Conservation (phyloP, 2,888 invertebrate genomes). For the Pollenia amentaria region DNA sequence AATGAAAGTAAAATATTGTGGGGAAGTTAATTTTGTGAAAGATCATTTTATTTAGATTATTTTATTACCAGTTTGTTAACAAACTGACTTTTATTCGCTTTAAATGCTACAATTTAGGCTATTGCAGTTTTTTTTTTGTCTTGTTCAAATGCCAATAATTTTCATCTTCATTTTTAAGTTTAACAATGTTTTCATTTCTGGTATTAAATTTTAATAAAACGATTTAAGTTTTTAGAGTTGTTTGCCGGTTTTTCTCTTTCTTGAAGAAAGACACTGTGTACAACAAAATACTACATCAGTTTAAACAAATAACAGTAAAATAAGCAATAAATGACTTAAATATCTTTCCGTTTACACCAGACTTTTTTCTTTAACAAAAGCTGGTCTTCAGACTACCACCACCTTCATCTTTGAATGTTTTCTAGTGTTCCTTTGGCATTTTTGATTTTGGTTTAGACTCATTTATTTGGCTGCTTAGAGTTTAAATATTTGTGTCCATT, state of each 20-base stretch:
- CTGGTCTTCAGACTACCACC: background rate
- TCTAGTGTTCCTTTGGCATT: background rate
- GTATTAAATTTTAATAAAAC: constrained; percentile 25
- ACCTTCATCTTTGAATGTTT: background rate
- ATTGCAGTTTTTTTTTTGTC: constrained; percentile 1
- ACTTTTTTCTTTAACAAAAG: constrained; percentile 18
- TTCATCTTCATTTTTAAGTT: constrained; percentile 52
- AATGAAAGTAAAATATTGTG: constrained; percentile 66
- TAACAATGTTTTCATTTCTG: constrained; percentile 22
- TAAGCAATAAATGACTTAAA: constrained; percentile 13
- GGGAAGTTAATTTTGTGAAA: constrained; percentile 40
- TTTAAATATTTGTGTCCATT: background rate
- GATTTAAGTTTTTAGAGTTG: constrained; percentile 25
- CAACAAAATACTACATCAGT: background rate
- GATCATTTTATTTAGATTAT: constrained; percentile 62
- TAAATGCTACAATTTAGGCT: constrained; percentile 40
- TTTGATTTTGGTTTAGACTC: background rate
- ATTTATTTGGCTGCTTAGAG: constrained; percentile 24
- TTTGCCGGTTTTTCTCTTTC: constrained; percentile 15
- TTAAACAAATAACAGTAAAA: constrained; percentile 37
- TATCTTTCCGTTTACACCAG: background rate
- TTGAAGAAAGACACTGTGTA: background rate
- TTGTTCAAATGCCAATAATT: constrained; percentile 24
- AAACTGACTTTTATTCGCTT: constrained; percentile 11
- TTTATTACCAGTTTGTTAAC: constrained; percentile 49